phyloP scores from a whole-genome alignment of 2,797 vertebrate genomes.

The Galaxias olidus region DNA sequence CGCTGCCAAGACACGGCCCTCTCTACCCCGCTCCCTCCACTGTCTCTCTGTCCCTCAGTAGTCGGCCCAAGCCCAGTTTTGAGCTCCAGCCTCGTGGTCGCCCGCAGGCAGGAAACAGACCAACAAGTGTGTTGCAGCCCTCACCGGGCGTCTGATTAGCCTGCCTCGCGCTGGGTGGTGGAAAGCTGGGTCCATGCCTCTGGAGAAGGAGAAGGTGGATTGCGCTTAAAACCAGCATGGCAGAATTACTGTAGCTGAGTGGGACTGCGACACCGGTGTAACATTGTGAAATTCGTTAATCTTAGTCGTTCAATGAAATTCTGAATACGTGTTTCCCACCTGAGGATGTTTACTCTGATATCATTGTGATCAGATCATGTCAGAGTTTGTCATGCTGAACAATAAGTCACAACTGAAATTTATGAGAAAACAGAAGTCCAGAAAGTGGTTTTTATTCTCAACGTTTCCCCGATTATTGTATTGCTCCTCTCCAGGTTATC shows the following conservation, averaged over 20 bases:
- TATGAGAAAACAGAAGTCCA: not conserved
- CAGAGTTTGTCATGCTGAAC: no score
- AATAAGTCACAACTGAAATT: no score
- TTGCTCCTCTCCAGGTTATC: not conserved
- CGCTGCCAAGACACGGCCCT: conserved; percentile 61
- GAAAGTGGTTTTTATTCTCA: not conserved
- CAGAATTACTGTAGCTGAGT: not conserved
- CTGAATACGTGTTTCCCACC: no score
- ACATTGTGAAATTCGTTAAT: no score
- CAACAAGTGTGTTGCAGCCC: conserved; percentile 25
- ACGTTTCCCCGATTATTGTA: no score
- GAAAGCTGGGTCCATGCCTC: conserved; percentile 20
- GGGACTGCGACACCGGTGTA: no score
- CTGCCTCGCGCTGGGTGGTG: conserved; percentile 15
- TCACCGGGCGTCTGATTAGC: conserved; percentile 18
- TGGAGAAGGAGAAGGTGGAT: not conserved
- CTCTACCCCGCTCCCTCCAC: conserved; percentile 35
- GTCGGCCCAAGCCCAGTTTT: not conserved
- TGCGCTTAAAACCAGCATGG: not conserved
- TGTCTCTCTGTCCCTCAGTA: conserved; percentile 26
- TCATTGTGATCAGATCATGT: no score
- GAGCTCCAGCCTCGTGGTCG: conserved; percentile 7
- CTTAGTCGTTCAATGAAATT: no score
- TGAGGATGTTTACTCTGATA: no score
- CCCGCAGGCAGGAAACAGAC: conserved; percentile 25